A percentile compares a stretch with the other conserved stretches of the same genome.
These are phyloP conservation scores for Rhagologus leucostigma DNA, from an alignment of 2,113 vertebrate species.

Conservation along the genomic window DNA sequence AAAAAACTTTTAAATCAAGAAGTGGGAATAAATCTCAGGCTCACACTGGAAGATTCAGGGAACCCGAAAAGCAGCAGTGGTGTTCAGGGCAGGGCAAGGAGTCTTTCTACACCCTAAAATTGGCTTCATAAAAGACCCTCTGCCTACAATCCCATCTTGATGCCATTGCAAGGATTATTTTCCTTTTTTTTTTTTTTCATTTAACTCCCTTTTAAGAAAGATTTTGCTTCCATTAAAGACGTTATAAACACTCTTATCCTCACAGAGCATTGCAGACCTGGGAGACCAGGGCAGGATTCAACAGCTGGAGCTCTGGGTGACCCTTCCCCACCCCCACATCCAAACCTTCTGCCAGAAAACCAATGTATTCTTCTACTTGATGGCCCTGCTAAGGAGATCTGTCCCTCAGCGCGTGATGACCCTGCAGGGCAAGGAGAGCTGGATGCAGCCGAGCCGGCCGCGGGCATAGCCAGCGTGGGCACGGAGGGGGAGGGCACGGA, in stretches of 20 bases:
- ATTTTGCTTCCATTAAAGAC: background rate
- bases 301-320: background rate
- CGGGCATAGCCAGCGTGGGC: background rate
- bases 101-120: background rate
- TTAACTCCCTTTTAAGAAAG: background rate
- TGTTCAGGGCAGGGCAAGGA: background rate
- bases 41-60: background rate
- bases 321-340: background rate
- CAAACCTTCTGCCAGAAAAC: background rate
- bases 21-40: background rate
- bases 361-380: background rate
- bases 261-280: background rate
- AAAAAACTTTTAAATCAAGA: background rate
- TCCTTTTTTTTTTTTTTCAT: background rate
- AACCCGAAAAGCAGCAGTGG: background rate
- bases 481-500: background rate
- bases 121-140: background rate
- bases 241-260: background rate
- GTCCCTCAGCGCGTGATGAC: accelerated
- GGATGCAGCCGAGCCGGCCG: accelerated
- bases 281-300: background rate
- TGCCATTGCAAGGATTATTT: background rate
- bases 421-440: background rate
- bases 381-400: background rate
- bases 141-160: background rate